Percentiles rank a stretch among this genome's conserved stretches.
Evolutionary conservation across 92 coral and sea anemone genomes (phyloP).

Genomic region (Zoanthus sociatus): DNA sequence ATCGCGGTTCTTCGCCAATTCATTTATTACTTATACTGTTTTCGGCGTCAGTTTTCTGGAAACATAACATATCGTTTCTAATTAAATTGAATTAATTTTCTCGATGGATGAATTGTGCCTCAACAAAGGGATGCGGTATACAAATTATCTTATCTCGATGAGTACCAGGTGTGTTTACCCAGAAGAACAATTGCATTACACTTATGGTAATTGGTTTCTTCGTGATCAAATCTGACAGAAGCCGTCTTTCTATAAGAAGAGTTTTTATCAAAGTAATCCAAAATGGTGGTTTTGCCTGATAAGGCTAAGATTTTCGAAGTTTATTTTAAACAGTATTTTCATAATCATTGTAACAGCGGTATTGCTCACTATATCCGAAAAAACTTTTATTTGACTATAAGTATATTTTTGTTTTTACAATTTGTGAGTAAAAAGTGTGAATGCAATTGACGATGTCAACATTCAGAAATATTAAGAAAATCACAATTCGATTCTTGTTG

Average conservation of each 20-base stretch:
- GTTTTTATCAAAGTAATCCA: too few relatives aligned
- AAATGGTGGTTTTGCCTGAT: background rate
- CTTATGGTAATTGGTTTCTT: constrained; percentile 28
- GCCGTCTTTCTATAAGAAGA: too few relatives aligned
- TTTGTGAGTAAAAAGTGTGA: too few relatives aligned
- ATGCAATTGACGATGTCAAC: too few relatives aligned
- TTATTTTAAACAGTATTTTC: background rate
- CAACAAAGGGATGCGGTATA: constrained; percentile 16
- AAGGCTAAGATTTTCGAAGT: background rate
- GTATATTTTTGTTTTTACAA: too few relatives aligned
- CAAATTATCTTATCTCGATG: background rate
- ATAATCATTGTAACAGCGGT: too few relatives aligned
- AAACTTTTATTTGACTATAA: too few relatives aligned
- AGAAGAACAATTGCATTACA: constrained; percentile 19
- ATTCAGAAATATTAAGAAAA: background rate
- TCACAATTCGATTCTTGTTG: constrained; percentile 13
- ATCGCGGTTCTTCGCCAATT: background rate
- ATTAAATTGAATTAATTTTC: constrained; percentile 13
- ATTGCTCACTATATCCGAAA: too few relatives aligned
- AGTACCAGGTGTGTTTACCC: constrained; percentile 36
- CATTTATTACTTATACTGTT: background rate
- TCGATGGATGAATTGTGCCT: constrained; percentile 14
- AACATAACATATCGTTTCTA: constrained; percentile 17
- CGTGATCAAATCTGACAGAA: background rate
- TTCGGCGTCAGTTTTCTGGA: constrained; percentile 1